These are phyloP conservation scores for Drosophila erecta DNA, from an alignment of 1,140 invertebrate species.

Conservation along the genomic window DNA sequence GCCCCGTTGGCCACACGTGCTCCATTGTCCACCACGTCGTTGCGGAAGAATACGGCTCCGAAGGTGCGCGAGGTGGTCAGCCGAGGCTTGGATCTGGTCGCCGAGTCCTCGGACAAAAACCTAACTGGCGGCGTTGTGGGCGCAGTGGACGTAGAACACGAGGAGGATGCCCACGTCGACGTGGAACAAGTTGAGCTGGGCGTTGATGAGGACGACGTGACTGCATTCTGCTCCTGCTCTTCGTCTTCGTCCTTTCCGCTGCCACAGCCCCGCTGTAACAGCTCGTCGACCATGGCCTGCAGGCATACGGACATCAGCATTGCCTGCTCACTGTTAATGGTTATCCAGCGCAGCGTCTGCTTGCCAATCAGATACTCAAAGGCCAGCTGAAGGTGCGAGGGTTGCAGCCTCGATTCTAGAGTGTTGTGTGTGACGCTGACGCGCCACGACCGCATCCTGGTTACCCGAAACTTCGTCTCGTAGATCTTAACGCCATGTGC, in stretches of 20 bases:
- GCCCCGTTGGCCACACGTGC: constrained; percentile 90
- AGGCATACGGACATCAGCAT: constrained; percentile 97
- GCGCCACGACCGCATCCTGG: constrained; percentile 97
- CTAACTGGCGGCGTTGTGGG: constrained; percentile 70
- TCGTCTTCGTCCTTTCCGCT: constrained; percentile 58
- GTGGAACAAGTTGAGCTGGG: constrained; percentile 80
- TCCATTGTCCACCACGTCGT: constrained; percentile 83
- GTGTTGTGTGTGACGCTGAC: constrained; percentile 95
- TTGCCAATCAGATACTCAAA: constrained; percentile 98
- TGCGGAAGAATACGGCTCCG: constrained; percentile 87
- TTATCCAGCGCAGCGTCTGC: constrained; percentile 96
- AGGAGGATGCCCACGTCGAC: constrained; percentile 69
- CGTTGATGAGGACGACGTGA: constrained; percentile 60
- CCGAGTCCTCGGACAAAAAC: constrained; percentile 78
- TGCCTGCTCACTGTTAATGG: constrained; percentile 94
- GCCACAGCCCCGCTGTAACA: constrained; percentile 89
- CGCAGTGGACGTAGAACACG: constrained; percentile 82
- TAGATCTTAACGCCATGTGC: constrained; percentile 86
- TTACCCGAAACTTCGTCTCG: constrained; percentile 96
- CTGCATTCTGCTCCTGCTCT: constrained; percentile 49
- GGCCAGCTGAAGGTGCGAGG: constrained; percentile 88
- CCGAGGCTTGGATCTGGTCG: constrained; percentile 76
- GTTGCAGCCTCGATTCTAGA: constrained; percentile 66
- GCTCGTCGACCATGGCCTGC: constrained; percentile 97
- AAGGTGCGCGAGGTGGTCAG: constrained; percentile 83